Evolutionary conservation across 1,140 invertebrate species (phyloP).

Genomic region (Microplitis demolitor): DNA sequence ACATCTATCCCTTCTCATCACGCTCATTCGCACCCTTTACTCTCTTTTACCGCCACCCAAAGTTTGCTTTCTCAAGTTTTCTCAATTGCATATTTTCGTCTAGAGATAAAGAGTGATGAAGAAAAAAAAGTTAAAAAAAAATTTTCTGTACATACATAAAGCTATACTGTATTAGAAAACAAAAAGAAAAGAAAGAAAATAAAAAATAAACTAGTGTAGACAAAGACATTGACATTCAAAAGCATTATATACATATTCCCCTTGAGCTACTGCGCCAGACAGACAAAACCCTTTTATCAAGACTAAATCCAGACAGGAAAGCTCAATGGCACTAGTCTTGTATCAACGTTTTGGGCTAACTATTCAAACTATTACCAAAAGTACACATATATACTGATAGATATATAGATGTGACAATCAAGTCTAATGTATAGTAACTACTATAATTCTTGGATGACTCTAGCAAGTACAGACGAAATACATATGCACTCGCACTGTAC

Average conservation of each 20-base stretch:
- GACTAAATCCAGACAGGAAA: background rate
- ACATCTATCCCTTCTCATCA: background rate
- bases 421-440: background rate
- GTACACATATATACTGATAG: background rate
- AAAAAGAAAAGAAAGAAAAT: conserved; percentile 9
- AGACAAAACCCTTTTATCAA: conserved; percentile 37
- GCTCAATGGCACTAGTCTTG: conserved; percentile 6
- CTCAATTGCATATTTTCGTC: background rate
- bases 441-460: background rate
- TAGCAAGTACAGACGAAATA: conserved; percentile 11
- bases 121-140: background rate
- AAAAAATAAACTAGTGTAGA: conserved; percentile 29
- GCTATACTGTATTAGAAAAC: background rate
- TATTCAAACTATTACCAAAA: background rate
- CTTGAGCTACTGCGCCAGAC: conserved; percentile 34
- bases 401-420: background rate
- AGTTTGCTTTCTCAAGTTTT: background rate
- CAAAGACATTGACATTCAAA: conserved; percentile 60
- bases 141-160: too few species aligned
- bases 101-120: background rate
- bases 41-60: background rate
- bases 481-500: conserved; percentile 39
- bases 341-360: background rate
- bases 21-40: background rate
- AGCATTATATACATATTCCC: conserved; percentile 33